These are phyloP conservation scores for Listronotus bonariensis DNA, from an alignment of 1,140 invertebrate species.

Conservation along the genomic window DNA sequence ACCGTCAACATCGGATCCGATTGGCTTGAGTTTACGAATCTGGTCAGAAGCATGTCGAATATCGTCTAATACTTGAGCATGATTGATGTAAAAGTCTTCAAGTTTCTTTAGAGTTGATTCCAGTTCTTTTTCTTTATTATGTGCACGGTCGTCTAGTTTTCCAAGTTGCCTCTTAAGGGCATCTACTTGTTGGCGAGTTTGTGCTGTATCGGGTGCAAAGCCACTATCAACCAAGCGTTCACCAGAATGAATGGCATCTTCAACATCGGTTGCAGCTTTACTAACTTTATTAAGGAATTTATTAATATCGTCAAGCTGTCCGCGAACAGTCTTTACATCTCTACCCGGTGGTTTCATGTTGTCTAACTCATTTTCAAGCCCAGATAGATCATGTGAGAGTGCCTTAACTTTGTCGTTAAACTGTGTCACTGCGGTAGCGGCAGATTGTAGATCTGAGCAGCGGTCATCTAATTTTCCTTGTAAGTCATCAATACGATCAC, in stretches of 20 bases:
- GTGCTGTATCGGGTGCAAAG: slow-evolving; percentile 79
- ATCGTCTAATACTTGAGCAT: slow-evolving; percentile 74
- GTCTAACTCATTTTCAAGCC: slow-evolving; percentile 84
- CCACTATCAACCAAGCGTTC: slow-evolving; percentile 81
- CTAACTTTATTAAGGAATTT: slow-evolving; percentile 71
- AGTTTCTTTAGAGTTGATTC: slow-evolving; percentile 74
- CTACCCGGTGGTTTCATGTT: slow-evolving; percentile 81
- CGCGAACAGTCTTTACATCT: slow-evolving; percentile 81
- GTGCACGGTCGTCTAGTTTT: slow-evolving; percentile 77
- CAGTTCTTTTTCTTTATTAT: slow-evolving; percentile 76
- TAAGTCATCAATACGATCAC: slow-evolving; percentile 78
- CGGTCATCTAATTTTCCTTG: slow-evolving; percentile 78
- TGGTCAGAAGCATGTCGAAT: slow-evolving; percentile 74
- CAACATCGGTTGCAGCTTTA: slow-evolving; percentile 70
- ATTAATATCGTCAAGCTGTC: slow-evolving; percentile 81
- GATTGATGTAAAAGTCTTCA: slow-evolving; percentile 82
- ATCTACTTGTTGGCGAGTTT: slow-evolving; percentile 81
- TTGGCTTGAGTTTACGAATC: slow-evolving; percentile 79
- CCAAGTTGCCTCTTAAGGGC: slow-evolving; percentile 75
- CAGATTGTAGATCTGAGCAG: slow-evolving; percentile 80
- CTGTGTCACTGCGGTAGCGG: slow-evolving; percentile 82
- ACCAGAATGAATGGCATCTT: slow-evolving; percentile 71
- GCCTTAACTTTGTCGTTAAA: slow-evolving; percentile 86
- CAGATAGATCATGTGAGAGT: slow-evolving; percentile 74
- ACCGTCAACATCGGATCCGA: slow-evolving; percentile 87